Evolutionary conservation across 2,113 vertebrate genomes (phyloP).

Genomic region (Embiotoca jacksoni): DNA sequence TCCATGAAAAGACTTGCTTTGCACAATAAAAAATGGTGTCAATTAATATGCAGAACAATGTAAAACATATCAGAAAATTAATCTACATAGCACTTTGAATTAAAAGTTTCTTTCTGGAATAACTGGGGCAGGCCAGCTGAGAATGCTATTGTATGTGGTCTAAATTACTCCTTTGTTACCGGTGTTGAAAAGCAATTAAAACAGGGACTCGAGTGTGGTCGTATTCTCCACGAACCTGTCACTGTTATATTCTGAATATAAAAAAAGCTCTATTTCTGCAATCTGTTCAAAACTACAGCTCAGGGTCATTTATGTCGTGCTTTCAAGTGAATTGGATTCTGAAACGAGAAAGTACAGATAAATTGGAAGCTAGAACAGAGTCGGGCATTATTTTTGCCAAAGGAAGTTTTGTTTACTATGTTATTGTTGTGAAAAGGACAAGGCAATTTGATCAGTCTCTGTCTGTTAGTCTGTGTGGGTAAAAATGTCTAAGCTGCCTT

Average conservation of each 20-base stretch:
- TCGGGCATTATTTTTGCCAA: slow-evolving; percentile 44
- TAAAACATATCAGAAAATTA: slow-evolving; percentile 87
- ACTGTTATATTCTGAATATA: slow-evolving; percentile 41
- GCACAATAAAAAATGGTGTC: slow-evolving; percentile 79
- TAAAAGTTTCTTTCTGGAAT: slow-evolving; percentile 80
- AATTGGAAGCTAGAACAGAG: slow-evolving; percentile 40
- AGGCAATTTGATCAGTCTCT: slow-evolving; percentile 65
- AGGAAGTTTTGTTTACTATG: slow-evolving; percentile 74
- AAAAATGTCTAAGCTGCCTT: slow-evolving; percentile 63
- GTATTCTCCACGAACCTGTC: slow-evolving; percentile 77
- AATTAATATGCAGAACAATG: slow-evolving; percentile 87
- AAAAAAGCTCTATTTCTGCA: slow-evolving; percentile 48
- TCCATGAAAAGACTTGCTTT: slow-evolving; percentile 76
- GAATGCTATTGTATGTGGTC: slow-evolving; percentile 79
- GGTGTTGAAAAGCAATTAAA: slow-evolving; percentile 85
- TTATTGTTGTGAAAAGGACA: slow-evolving; percentile 68
- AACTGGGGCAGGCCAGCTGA: slow-evolving; percentile 86
- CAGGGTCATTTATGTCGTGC: slow-evolving; percentile 49
- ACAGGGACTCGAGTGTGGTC: slow-evolving; percentile 69
- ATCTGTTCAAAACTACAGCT: slow-evolving; percentile 49
- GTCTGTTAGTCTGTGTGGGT: slow-evolving; percentile 57
- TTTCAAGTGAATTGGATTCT: slow-evolving; percentile 57
- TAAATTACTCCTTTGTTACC: slow-evolving; percentile 82
- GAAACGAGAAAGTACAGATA: slow-evolving; percentile 50
- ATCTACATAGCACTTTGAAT: slow-evolving; percentile 87